Conservation (phyloP, 1,140 invertebrate genomes). For the Megalonaias nervosa region DNA sequence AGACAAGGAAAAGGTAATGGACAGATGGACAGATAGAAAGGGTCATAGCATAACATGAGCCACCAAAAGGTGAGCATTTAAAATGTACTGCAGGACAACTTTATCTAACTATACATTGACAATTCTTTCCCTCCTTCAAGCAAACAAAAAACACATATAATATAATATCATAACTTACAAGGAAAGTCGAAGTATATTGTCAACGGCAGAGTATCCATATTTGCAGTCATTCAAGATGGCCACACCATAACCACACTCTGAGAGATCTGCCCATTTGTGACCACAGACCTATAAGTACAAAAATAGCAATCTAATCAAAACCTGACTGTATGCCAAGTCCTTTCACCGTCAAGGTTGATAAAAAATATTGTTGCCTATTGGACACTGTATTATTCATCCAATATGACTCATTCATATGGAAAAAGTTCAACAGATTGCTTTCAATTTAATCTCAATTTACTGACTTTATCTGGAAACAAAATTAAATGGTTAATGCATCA, state of each 20-base stretch:
- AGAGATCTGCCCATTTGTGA: conserved; percentile 74
- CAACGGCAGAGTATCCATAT: conserved; percentile 73
- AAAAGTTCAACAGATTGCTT: too few species aligned
- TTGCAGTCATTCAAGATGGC: conserved; percentile 75
- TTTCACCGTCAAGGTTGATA: too few species aligned
- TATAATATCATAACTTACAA: conserved; percentile 59
- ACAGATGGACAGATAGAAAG: neutral
- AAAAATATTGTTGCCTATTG: too few species aligned
- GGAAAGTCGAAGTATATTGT: conserved; percentile 72
- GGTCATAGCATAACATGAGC: neutral
- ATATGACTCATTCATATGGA: too few species aligned
- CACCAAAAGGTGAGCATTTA: neutral
- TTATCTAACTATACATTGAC: neutral
- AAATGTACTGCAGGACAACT: neutral
- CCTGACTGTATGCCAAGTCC: too few species aligned
- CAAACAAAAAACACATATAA: neutral
- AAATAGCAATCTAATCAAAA: too few species aligned
- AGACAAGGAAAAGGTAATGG: neutral
- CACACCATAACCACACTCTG: conserved; percentile 74
- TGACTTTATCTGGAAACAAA: too few species aligned
- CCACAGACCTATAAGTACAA: conserved; percentile 70
- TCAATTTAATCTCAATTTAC: too few species aligned
- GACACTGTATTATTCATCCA: too few species aligned
- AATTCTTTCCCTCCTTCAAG: neutral
- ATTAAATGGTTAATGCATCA: too few species aligned